Conservation (phyloP, 2,888 invertebrate species). For the Stenurella melanura region DNA sequence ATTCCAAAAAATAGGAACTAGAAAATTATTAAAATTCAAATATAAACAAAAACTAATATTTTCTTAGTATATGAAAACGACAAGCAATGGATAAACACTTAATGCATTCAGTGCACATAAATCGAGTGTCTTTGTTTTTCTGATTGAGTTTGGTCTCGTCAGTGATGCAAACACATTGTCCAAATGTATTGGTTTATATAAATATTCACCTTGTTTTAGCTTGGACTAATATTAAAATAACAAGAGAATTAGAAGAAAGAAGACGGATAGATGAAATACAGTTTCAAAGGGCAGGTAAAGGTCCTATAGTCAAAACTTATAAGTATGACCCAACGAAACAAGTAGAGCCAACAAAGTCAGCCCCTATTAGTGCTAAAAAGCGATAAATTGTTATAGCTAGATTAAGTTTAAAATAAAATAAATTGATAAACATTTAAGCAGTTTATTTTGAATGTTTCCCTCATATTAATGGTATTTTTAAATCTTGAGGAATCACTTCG, state of each 20-base stretch:
- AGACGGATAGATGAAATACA: conserved; percentile 84
- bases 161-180: neutral
- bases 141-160: too few species aligned
- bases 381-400: conserved; percentile 66
- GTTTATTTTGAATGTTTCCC: neutral
- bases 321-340: conserved; percentile 87
- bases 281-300: conserved; percentile 90
- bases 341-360: conserved; percentile 63
- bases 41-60: too few species aligned
- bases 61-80: too few species aligned
- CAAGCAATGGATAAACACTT: too few species aligned
- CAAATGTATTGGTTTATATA: too few species aligned
- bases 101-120: too few species aligned
- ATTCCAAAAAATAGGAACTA: too few species aligned
- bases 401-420: conserved; percentile 39
- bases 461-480: too few species aligned
- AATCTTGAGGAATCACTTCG: too few species aligned
- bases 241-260: conserved; percentile 85
- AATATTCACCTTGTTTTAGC: conserved; percentile 73
- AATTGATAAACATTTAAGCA: neutral
- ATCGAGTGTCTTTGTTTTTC: too few species aligned
- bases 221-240: conserved; percentile 88
- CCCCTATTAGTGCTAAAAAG: conserved; percentile 76
- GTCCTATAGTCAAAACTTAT: conserved; percentile 91
- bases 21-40: too few species aligned